A percentile compares a stretch with the other conserved stretches of the same genome.
These are phyloP conservation scores for Sparus aurata DNA, from an alignment of 2,797 vertebrate species.

Conservation along the genomic window DNA sequence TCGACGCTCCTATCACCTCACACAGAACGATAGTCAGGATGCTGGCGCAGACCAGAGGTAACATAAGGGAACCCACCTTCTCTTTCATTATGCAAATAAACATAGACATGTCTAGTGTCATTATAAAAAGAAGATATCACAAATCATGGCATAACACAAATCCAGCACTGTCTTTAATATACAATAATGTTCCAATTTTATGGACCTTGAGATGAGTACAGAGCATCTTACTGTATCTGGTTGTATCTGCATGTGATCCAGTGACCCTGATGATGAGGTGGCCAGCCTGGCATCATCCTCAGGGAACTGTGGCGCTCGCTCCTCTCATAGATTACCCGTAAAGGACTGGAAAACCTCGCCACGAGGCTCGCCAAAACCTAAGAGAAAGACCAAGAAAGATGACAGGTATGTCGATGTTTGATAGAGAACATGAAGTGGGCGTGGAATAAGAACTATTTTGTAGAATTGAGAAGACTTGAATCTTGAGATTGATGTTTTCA, in stretches of 20 bases:
- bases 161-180: neutral
- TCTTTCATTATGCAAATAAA: neutral
- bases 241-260: conserved; percentile 65
- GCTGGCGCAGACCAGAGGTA: conserved; percentile 95
- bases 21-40: conserved; percentile 94
- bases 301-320: conserved; percentile 89
- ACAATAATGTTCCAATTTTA: neutral
- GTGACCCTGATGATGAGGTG: conserved; percentile 96
- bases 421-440: too few relatives aligned
- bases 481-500: too few relatives aligned
- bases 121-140: neutral
- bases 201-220: neutral
- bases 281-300: conserved; percentile 92
- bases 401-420: conserved; percentile 85
- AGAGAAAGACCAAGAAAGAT: conserved; percentile 93
- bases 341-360: conserved; percentile 98
- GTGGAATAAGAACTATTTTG: neutral
- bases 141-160: neutral
- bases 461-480: too few relatives aligned
- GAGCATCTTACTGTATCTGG: neutral
- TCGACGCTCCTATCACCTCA: conserved; percentile 90
- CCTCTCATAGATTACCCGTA: conserved; percentile 90
- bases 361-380: conserved; percentile 92
- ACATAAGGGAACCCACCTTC: neutral
- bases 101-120: neutral